Evolutionary conservation across 1,140 invertebrate species (phyloP).

Genomic region (Whitmania pigra): DNA sequence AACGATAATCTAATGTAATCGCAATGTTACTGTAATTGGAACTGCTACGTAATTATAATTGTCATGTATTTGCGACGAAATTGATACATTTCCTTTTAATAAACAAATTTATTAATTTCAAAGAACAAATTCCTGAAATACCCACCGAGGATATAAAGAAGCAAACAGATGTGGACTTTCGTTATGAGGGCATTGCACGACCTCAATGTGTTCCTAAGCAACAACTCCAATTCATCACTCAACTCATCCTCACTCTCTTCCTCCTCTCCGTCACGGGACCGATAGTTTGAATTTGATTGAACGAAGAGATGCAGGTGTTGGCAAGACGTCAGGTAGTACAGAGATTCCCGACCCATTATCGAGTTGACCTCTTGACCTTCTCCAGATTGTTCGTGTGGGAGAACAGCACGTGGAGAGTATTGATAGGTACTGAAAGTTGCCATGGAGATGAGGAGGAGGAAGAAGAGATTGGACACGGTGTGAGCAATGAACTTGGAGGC

Average conservation of each 20-base stretch:
- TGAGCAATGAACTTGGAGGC: slow-evolving; percentile 37
- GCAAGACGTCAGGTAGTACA: slow-evolving; percentile 6
- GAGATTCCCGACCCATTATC: slow-evolving; percentile 29
- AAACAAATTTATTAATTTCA: neutral
- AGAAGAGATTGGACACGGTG: slow-evolving; percentile 40
- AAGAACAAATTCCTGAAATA: slow-evolving; percentile 21
- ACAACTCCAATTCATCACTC: slow-evolving; percentile 34
- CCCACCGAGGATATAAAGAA: slow-evolving; percentile 39
- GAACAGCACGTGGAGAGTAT: neutral
- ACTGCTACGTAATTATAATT: no score
- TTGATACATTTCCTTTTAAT: no score
- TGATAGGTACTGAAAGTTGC: slow-evolving; percentile 34
- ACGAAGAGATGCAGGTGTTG: no score
- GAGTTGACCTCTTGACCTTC: slow-evolving; percentile 25
- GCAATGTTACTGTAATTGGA: no score
- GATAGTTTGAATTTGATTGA: no score
- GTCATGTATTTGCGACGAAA: no score
- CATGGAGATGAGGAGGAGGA: slow-evolving; percentile 39
- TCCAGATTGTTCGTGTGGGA: neutral
- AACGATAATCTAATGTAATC: no score
- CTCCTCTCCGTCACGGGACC: slow-evolving; percentile 27
- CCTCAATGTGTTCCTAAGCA: slow-evolving; percentile 37
- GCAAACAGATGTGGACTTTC: slow-evolving; percentile 38
- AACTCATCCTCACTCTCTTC: slow-evolving; percentile 29
- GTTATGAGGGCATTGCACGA: slow-evolving; percentile 38